Evolutionary conservation across 2,113 vertebrate genomes (phyloP), one percentile per base, ranked within the genome.

Genomic region (Coreoperca whiteheadi): DNA sequence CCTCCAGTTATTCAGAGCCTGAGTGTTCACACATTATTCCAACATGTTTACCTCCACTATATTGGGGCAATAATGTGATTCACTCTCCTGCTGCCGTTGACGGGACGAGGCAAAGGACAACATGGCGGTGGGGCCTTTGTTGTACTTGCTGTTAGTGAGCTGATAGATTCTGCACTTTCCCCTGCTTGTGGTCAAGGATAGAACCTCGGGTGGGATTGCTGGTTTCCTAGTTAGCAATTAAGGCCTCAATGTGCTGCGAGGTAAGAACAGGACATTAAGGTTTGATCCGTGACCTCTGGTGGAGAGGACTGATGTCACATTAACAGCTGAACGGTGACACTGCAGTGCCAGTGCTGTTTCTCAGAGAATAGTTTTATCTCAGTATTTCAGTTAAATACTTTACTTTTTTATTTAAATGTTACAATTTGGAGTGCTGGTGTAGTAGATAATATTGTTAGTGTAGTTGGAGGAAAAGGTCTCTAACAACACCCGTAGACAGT

Each of bases 251-350:
- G 15, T 68, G 30, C 63, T 54, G 25, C n/a, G 39, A 34, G 20
- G 23, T 69, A 46, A 77, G 72, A 65, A 60, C 48, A 81, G 46
- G 43, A 78, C 59, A 25, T 76, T 77, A 64, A 78, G 60, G 79
- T 77, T 80, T 85, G 73, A 87, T 23, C 90, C 34, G 37, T 77
- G 76, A 87, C 85, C 60, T 63, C 25, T 64, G 10, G 9, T 39
- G 61, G n/a, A 53, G 9, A 53, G 50, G 67, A 65, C 59, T 57
- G 70, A 67, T 74, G 73, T 70, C 60, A 18, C 20, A 16, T 48
- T n/a, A 87, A 56, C 71, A 77, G 85, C 66, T 84, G 60, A 75
- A 77, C 71, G 48, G 64, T 71, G 28, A 77, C 43, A 8, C 43
- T 60, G 48, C 6, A 16, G 12, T 18, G 11, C 34, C 41, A 50